Percentiles rank a stretch among this genome's conserved stretches.
phyloP scores from a whole-genome alignment of 2,797 vertebrate species.

The Lophius americanus region DNA sequence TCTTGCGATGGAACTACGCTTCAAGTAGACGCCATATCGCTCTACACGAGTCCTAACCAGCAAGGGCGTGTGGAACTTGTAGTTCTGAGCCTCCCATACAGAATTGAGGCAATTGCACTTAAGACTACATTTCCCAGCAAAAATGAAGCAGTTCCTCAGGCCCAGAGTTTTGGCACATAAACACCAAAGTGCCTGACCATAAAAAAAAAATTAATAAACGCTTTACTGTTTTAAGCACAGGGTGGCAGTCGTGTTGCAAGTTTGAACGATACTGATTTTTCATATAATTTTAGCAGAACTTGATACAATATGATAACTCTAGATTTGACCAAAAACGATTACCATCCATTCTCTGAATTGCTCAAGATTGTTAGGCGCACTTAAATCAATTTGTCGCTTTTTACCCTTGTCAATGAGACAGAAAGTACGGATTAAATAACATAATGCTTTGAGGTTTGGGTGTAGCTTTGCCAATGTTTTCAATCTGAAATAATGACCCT shows the following conservation, averaged over 20 bases:
- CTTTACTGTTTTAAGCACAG: constrained; percentile 28
- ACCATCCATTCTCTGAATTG: not conserved
- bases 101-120: accelerated
- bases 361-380: too few species aligned
- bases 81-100: constrained; percentile 25
- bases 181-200: constrained; percentile 60
- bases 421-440: too few species aligned
- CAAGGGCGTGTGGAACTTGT: constrained; percentile 65
- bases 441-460: too few species aligned
- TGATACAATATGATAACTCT: not conserved
- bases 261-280: not conserved
- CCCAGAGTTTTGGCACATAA: constrained; percentile 45
- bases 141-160: accelerated
- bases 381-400: too few species aligned
- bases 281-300: not conserved
- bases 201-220: not conserved
- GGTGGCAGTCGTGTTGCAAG: constrained; percentile 51
- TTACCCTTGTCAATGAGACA: too few species aligned
- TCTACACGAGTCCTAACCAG: constrained; percentile 19
- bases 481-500: too few species aligned
- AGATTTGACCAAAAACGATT: too few species aligned
- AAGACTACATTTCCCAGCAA: constrained; percentile 63
- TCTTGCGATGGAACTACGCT: constrained; percentile 68
- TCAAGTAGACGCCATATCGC: constrained; percentile 74
- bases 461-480: too few species aligned